These are phyloP conservation scores for Tenrec ecaudatus DNA, from an alignment of 2,113 vertebrate species.

Conservation along the genomic window DNA sequence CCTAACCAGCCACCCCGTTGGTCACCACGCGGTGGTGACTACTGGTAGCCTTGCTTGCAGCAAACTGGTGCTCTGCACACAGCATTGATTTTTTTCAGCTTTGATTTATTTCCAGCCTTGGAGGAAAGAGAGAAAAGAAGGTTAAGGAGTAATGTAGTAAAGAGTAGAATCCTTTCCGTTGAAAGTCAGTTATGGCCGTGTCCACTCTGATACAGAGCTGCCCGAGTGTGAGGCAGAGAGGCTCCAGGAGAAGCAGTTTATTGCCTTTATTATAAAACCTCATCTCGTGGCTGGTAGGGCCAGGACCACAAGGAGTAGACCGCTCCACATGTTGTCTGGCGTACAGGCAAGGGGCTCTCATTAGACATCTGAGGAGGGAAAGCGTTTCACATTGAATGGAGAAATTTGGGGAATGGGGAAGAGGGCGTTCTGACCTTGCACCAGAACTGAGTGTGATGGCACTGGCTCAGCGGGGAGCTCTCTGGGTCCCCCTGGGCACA, in stretches of 20 bases:
- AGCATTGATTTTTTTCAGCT: slow-evolving; percentile 10
- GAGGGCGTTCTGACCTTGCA: background rate
- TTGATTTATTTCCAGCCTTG: slow-evolving; percentile 51
- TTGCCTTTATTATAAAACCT: slow-evolving; percentile 42
- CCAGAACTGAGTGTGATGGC: background rate
- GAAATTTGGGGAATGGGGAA: background rate
- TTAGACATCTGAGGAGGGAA: background rate
- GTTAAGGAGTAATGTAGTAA: slow-evolving; percentile 51
- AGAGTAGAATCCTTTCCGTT: slow-evolving; percentile 23
- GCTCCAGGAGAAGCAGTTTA: background rate
- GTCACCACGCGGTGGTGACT: background rate
- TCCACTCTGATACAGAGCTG: background rate
- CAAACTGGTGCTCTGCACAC: background rate
- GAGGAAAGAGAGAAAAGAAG: slow-evolving; percentile 6
- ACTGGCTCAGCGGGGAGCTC: background rate
- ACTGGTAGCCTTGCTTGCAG: background rate
- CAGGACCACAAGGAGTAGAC: background rate
- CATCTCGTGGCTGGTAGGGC: background rate
- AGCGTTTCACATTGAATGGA: background rate
- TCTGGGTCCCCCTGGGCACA: background rate
- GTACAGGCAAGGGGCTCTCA: background rate
- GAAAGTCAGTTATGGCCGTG: slow-evolving; percentile 11
- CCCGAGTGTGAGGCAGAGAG: background rate
- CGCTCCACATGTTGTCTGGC: background rate
- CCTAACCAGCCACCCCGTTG: background rate